Percentiles rank a stretch among this genome's conserved stretches.
Evolutionary conservation across 2,113 vertebrate species (phyloP).

Genomic region (Rana temporaria): DNA sequence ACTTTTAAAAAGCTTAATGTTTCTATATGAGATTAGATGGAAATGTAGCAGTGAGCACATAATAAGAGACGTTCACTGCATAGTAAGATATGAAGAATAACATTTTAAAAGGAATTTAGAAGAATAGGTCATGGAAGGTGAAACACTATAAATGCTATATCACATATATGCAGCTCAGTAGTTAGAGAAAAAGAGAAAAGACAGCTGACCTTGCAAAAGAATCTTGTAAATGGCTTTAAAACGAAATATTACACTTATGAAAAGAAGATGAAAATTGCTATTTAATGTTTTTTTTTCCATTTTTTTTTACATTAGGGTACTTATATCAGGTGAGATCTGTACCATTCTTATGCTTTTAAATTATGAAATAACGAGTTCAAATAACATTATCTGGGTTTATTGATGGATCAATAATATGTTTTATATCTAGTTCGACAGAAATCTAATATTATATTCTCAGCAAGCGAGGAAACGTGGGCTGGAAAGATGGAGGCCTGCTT

Average conservation of each 20-base stretch:
- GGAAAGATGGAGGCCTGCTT: no score
- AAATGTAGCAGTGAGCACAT: background rate
- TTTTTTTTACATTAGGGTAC: background rate
- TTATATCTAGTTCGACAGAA: no score
- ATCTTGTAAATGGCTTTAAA: background rate
- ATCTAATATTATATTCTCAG: no score
- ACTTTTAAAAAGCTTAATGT: constrained; percentile 10
- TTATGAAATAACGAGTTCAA: no score
- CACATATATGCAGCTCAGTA: background rate
- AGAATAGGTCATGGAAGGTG: constrained; percentile 24
- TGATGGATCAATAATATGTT: no score
- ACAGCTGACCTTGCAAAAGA: constrained; percentile 7
- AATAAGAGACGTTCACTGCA: constrained; percentile 11
- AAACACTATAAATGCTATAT: background rate
- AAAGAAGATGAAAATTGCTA: background rate
- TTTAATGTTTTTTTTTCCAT: background rate
- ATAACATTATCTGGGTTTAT: no score
- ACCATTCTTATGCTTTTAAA: no score
- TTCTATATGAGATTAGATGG: constrained; percentile 7
- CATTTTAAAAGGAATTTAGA: constrained; percentile 23
- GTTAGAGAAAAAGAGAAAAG: background rate
- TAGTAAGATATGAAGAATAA: constrained; percentile 22
- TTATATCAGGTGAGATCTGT: no score
- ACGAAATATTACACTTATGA: background rate
- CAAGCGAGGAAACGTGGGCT: no score